Evolutionary conservation across 2,797 vertebrate species (phyloP), one percentile per base, ranked within the genome.

Genomic region (Peromyscus eremicus): DNA sequence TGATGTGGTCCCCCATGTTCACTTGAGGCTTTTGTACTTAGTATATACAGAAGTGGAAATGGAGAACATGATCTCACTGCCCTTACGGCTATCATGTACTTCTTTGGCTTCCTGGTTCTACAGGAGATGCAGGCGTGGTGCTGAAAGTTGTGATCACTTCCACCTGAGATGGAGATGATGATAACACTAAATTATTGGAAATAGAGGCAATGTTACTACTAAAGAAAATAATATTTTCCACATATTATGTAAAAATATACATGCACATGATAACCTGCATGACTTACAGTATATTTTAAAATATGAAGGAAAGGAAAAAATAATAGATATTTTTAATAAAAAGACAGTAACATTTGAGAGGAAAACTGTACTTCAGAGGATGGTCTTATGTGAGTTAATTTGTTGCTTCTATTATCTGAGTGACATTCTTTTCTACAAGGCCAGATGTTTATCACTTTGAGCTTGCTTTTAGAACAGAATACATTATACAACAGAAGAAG

Each of bases 1-100:
- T 2, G 0, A 27, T 29, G 8, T 37, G 23, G 16, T 17, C 0
- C 1, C 2, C 55, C n/a, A 62, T 9, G 1, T 40, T 62, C 13
- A 40, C 25, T 9, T 57, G 5, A 29, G 1, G n/a, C 2, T 62
- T 82, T 82, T 62, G 3, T 40, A 23, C 23, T 62, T 21, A 2
- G 25, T 29, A 62, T 40, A 29, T 16, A 60, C n/a, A 23, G n/a
- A 37, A 57, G 21, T 0, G 23, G 0, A 40, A 60, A 16, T 27
- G 40, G 37, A 16, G 55, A 40, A 17, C 13, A 60, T 1, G 3
- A 37, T 60, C 21, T 81, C 12, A 14, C 13, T 60, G 25, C 23
- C 2, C 12, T 13, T n/a, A 37, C 6, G 27, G 5, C 25, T 82
- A 14, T 40, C 23, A 29, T 5, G 0, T 5, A 9, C 14, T 62